Evolutionary conservation across 2,797 vertebrate genomes (phyloP).

Genomic region (Rhodeus uyekii): DNA sequence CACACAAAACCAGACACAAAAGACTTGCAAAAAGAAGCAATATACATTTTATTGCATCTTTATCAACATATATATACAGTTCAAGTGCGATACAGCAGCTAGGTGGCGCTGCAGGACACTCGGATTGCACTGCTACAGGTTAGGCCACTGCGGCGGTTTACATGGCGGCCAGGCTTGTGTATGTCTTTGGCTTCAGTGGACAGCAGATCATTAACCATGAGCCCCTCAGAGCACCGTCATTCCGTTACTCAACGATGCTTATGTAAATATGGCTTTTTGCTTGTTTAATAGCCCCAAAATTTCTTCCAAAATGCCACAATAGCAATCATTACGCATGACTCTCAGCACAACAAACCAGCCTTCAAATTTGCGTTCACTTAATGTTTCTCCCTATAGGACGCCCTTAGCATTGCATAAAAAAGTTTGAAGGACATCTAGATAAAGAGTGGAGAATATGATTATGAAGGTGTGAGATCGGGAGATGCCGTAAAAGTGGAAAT

Average conservation of each 20-base stretch:
- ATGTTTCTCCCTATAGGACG: not conserved
- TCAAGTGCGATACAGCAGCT: conserved; percentile 70
- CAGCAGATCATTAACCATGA: conserved; percentile 34
- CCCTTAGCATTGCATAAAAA: not conserved
- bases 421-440: not conserved
- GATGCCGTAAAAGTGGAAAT: not conserved
- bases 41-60: conserved; percentile 76
- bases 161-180: conserved; percentile 61
- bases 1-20: conserved; percentile 6
- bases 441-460: conserved; percentile 10
- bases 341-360: not conserved
- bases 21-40: conserved; percentile 67
- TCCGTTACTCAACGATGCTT: conserved; percentile 27
- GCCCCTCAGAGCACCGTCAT: conserved; percentile 20
- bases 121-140: conserved; percentile 73
- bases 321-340: not conserved
- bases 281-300: conserved; percentile 8
- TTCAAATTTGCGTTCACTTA: not conserved
- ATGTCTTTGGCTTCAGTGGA: conserved; percentile 75
- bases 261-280: conserved; percentile 47
- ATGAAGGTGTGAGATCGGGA: not conserved
- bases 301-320: conserved; percentile 5
- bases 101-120: conserved; percentile 68
- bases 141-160: conserved; percentile 74
- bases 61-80: conserved; percentile 80